Evolutionary conservation across 2,888 invertebrate genomes (phyloP), one percentile per base, ranked within the genome.

Genomic region (Papilio protenor): DNA sequence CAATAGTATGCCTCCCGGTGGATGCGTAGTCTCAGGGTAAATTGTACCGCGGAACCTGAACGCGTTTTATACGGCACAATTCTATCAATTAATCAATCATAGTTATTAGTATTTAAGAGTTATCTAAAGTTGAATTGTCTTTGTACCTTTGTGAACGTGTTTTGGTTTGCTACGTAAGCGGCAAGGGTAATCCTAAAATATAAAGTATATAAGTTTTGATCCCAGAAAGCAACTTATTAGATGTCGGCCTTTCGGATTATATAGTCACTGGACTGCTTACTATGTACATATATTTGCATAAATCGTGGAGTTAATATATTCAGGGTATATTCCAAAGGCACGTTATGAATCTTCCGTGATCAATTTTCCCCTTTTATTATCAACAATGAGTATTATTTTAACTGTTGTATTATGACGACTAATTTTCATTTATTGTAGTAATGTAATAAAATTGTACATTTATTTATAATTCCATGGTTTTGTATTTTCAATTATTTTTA

Each of bases 281-380:
- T 76, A 76, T 76, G 71, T 59, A 76, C 76, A 76, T 76, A 76
- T 76, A 76, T 76, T 76, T 61, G 71, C 76, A 71, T 76, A 71
- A 76, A 76, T 76, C 59, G 47, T 23, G 47, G 40, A 18, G 59
- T 47, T 71, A 76, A 76, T 61, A 61, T 76, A 71, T 76, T 59
- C 59, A 61, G 59, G 76, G 59, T 71, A 45, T 71, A 18, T 69
- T 72, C 10, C n/a, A 27, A 71, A 52, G 16, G 52, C 27, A 71
- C 49, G 71, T 71, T 71, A 52, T 71, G 45, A 16, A 71, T 49
- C 71, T 71, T 49, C 49, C 71, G 71, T 52, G 52, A 71, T 71
- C 71, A 71, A 71, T 52, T 71, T 71, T 71, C 71, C 71, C 52
- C 27, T 71, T 71, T 71, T 52, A 71, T 52, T 52, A 71, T 71